A percentile compares a stretch with the other conserved stretches of the same genome.
Conservation (phyloP, 2,797 vertebrate genomes). For the Acanthurus leucopareius region DNA sequence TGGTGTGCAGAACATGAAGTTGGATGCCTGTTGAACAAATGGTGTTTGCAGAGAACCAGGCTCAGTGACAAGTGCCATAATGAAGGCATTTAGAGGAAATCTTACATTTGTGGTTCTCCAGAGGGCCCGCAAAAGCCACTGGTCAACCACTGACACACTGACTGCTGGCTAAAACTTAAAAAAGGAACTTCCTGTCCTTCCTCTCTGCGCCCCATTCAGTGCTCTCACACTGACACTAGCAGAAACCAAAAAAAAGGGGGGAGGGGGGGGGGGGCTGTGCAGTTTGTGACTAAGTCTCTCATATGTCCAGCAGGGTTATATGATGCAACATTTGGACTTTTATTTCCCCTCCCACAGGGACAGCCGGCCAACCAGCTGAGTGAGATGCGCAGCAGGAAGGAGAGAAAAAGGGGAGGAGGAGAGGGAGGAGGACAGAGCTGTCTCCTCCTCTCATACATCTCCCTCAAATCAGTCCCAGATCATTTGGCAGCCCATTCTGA, state of each 20-base stretch:
- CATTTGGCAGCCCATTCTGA: conserved; percentile 66
- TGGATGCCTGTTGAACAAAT: conserved; percentile 2
- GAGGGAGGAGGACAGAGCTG: conserved; percentile 2
- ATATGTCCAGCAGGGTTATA: conserved; percentile 48
- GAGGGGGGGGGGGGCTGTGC: not conserved
- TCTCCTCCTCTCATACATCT: conserved; percentile 81
- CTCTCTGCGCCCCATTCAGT: conserved; percentile 20
- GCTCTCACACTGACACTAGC: conserved; percentile 38
- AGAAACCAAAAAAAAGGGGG: not conserved
- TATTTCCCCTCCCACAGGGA: conserved; percentile 52
- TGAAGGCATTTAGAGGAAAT: conserved; percentile 43
- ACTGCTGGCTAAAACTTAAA: conserved; percentile 21
- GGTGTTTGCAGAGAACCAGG: conserved; percentile 20
- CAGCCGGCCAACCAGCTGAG: conserved; percentile 67
- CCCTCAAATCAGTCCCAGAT: conserved; percentile 76
- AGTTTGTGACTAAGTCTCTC: conserved; percentile 38
- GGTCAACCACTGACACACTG: conserved; percentile 61
- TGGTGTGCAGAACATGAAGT: conserved; percentile 5
- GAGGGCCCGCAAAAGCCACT: conserved; percentile 36
- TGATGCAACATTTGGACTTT: conserved; percentile 71
- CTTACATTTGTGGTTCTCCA: conserved; percentile 56
- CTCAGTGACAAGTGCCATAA: conserved; percentile 48
- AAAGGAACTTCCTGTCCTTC: conserved; percentile 3
- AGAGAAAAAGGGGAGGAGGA: conserved; percentile 22
- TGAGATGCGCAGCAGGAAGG: conserved; percentile 64